Evolutionary conservation across 92 coral and sea anemone species (phyloP).

Genomic region (Phenganax subtilis): DNA sequence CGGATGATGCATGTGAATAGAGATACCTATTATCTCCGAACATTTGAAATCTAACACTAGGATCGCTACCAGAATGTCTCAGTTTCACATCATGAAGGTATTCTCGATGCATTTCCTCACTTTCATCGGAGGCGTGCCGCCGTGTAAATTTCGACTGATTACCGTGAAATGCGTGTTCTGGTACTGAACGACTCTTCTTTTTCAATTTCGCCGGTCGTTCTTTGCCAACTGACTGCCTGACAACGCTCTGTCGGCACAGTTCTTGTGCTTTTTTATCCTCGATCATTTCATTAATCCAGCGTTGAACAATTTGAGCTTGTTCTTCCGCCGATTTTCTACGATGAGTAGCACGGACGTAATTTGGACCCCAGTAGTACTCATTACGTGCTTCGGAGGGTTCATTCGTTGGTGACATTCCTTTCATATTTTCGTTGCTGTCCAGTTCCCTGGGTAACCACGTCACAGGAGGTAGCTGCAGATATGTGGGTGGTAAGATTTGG

Average conservation of each 20-base stretch:
- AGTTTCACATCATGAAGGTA: not conserved
- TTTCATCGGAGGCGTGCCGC: slow-evolving; percentile 10
- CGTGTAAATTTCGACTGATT: slow-evolving; percentile 4
- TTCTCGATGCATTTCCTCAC: not conserved
- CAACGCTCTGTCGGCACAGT: not conserved
- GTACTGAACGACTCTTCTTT: slow-evolving; percentile 39
- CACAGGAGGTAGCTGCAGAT: slow-evolving; percentile 32
- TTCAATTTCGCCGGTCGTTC: slow-evolving; percentile 26
- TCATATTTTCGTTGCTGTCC: not conserved
- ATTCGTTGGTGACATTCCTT: not conserved
- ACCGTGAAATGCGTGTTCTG: slow-evolving; percentile 33
- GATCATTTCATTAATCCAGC: slow-evolving; percentile 36
- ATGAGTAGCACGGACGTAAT: slow-evolving; percentile 14
- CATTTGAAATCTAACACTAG: slow-evolving; percentile 19
- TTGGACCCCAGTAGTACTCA: slow-evolving; percentile 7
- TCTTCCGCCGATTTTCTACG: slow-evolving; percentile 28
- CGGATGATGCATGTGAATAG: not conserved
- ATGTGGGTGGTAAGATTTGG: slow-evolving; percentile 38
- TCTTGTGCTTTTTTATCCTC: slow-evolving; percentile 35
- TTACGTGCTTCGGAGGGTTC: slow-evolving; percentile 4
- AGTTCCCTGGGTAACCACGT: slow-evolving; percentile 32
- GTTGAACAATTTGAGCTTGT: slow-evolving; percentile 40
- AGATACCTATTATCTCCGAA: not conserved
- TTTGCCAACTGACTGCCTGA: not conserved
- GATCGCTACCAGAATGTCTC: slow-evolving; percentile 38